These are phyloP conservation scores for Penaeus japonicus DNA, from an alignment of 1,140 invertebrate genomes.

Conservation along the genomic window DNA sequence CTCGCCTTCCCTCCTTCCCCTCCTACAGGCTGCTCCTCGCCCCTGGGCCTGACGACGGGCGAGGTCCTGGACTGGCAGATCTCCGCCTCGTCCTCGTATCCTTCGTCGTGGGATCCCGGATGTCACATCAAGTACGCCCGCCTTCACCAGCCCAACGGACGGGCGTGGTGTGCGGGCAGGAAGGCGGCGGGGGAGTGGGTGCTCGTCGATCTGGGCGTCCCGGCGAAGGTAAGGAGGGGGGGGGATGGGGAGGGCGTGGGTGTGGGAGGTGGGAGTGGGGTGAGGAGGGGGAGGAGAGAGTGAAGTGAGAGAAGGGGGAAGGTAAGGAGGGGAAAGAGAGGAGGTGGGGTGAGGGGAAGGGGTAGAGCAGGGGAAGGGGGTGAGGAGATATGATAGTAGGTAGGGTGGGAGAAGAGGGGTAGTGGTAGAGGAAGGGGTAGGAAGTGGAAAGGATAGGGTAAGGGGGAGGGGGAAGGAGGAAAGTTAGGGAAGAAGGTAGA, in stretches of 20 bases:
- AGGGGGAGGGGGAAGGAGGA: too few relatives aligned
- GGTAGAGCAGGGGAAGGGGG: too few relatives aligned
- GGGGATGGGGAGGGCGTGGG: neutral
- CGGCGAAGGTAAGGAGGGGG: slow-evolving; percentile 64
- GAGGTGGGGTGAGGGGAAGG: too few relatives aligned
- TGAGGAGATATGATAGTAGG: too few relatives aligned
- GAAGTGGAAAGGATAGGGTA: too few relatives aligned
- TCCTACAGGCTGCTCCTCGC: slow-evolving; percentile 63
- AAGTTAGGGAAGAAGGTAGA: too few relatives aligned
- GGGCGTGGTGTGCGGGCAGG: slow-evolving; percentile 69
- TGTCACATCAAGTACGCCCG: slow-evolving; percentile 70
- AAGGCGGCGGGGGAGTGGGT: slow-evolving; percentile 70
- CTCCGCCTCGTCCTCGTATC: slow-evolving; percentile 68
- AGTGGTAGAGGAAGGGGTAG: too few relatives aligned
- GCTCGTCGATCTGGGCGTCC: slow-evolving; percentile 67
- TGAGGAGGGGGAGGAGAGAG: too few relatives aligned
- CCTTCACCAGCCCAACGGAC: slow-evolving; percentile 67
- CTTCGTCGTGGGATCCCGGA: slow-evolving; percentile 65
- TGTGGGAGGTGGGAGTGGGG: too few relatives aligned
- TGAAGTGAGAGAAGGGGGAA: too few relatives aligned
- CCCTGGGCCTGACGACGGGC: slow-evolving; percentile 70
- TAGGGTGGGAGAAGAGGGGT: too few relatives aligned
- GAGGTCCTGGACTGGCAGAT: slow-evolving; percentile 71
- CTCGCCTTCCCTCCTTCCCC: neutral
- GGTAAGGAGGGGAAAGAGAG: too few relatives aligned